These are phyloP conservation scores for Cheilosia soror DNA, from an alignment of 2,888 invertebrate species.

Conservation along the genomic window DNA sequence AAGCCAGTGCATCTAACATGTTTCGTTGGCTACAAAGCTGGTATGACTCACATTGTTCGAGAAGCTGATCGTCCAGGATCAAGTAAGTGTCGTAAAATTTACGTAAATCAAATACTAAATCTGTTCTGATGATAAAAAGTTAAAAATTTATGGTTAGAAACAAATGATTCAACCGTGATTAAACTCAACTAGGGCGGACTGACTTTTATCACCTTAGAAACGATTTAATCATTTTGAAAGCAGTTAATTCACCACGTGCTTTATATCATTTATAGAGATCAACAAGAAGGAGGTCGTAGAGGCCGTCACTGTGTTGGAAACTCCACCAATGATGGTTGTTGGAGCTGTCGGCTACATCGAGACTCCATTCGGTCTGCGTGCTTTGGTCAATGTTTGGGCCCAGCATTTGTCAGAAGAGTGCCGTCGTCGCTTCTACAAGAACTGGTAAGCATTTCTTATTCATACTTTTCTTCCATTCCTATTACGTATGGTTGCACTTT, in stretches of 20 bases:
- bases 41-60: constrained; percentile 99
- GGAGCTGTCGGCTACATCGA: constrained; percentile 99
- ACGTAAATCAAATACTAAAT: neutral
- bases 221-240: neutral
- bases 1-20: constrained; percentile 99
- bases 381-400: constrained; percentile 98
- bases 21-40: constrained; percentile 99
- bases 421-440: constrained; percentile 99
- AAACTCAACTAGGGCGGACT: constrained; percentile 84
- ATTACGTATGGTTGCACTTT: constrained; percentile 30
- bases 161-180: constrained; percentile 82
- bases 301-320: constrained; percentile 98
- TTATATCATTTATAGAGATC: constrained; percentile 89
- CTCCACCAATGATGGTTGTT: constrained; percentile 99
- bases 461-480: neutral
- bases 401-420: constrained; percentile 99
- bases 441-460: constrained; percentile 89
- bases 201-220: constrained; percentile 76
- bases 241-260: constrained; percentile 24
- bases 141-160: constrained; percentile 83
- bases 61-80: constrained; percentile 99
- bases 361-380: constrained; percentile 98
- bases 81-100: constrained; percentile 88
- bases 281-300: constrained; percentile 99
- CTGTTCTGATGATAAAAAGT: constrained; percentile 81